Conservation (phyloP, 2,113 vertebrate genomes). For the Eurypyga helias region DNA sequence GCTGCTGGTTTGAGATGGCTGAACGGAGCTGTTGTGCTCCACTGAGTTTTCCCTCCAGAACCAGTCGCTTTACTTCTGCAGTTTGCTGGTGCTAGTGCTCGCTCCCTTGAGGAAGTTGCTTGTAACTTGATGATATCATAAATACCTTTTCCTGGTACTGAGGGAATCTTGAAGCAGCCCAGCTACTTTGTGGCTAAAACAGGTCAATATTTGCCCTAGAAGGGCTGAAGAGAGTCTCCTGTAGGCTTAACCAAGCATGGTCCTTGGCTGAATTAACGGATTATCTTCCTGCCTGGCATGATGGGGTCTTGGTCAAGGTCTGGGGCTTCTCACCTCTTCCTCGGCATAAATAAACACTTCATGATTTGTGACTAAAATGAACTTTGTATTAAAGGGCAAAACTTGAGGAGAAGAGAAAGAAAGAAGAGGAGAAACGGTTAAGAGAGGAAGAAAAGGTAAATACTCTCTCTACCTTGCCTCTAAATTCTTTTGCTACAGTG, state of each 20-base stretch:
- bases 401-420: slow-evolving; percentile 95
- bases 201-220: not conserved
- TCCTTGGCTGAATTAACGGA: not conserved
- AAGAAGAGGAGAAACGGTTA: slow-evolving; percentile 94
- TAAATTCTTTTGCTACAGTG: accelerated
- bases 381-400: slow-evolving; percentile 83
- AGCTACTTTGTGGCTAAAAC: not conserved
- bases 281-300: not conserved
- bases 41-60: not conserved
- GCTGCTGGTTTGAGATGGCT: not conserved
- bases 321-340: not conserved
- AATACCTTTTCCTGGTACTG: not conserved
- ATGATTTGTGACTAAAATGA: not conserved
- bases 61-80: not conserved
- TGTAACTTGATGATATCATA: not conserved
- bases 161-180: not conserved
- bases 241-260: accelerated
- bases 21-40: not conserved
- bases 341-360: not conserved
- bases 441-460: slow-evolving; percentile 93
- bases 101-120: not conserved
- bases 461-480: not conserved
- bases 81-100: not conserved
- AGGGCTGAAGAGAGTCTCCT: not conserved
- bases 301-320: not conserved